Evolutionary conservation across 1,140 invertebrate genomes (phyloP).

Genomic region (Drosophila lowei): DNA sequence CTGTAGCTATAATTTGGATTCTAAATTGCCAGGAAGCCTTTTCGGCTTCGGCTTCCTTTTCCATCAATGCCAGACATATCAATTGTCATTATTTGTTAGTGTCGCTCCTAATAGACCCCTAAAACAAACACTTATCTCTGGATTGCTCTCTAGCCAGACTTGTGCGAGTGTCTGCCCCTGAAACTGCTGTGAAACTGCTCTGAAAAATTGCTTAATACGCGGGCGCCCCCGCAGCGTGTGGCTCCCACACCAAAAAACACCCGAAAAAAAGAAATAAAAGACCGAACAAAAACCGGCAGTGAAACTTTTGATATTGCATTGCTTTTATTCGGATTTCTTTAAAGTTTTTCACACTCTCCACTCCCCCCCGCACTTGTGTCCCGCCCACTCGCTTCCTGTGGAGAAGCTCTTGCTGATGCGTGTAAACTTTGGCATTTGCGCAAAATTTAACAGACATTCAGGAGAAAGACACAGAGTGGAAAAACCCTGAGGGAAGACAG

Average conservation of each 20-base stretch:
- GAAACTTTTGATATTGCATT: constrained; percentile 66
- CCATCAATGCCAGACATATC: constrained; percentile 68
- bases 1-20: constrained; percentile 64
- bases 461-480: constrained; percentile 4
- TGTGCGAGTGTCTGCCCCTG: constrained; percentile 32
- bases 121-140: constrained; percentile 35
- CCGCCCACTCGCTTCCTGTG: constrained; percentile 13
- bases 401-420: constrained; percentile 45
- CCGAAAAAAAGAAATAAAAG: constrained; percentile 11
- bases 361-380: too few species aligned
- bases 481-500: constrained; percentile 17
- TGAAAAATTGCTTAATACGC: constrained; percentile 61
- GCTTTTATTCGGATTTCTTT: constrained; percentile 55
- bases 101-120: constrained; percentile 37
- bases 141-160: too few species aligned
- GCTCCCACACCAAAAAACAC: constrained; percentile 3
- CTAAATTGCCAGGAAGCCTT: constrained; percentile 21
- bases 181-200: constrained; percentile 64
- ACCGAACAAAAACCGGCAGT: background rate
- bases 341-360: constrained; percentile 34
- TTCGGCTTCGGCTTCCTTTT: constrained; percentile 1
- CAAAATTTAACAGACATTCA: constrained; percentile 55
- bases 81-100: constrained; percentile 68
- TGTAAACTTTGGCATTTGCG: constrained; percentile 61
- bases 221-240: constrained; percentile 7